Evolutionary conservation across 1,140 invertebrate species (phyloP), one percentile per base, ranked within the genome.

Genomic region (Fopius arisanus): DNA sequence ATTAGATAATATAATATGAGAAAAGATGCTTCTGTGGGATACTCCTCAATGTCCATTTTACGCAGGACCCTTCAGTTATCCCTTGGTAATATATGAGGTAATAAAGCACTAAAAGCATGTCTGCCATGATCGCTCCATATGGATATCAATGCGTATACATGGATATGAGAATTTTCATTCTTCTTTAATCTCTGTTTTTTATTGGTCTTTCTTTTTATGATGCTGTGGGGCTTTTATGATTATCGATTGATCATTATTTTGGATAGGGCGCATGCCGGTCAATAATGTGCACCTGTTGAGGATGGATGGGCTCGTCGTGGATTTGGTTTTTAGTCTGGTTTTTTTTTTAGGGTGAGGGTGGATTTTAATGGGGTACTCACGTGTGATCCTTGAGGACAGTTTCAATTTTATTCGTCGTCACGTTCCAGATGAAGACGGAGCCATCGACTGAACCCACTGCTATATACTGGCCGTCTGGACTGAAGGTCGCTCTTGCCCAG

Each of bases 381-480:
- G 91, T 90, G 83, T 97, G 96, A 79, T 97, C 95, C 86, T 95
- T 97, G 3, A 99, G 91, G 63, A 94, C 90, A 10, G 92, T 92
- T 82, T 98, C 91, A 41, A 97, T 88, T 87, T 93, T 93, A 68
- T 91, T 92, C 16, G 92, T 92, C 67, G 88, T 85, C 19, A 96
- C 91, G 83, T 96, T 95, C 97, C 97, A 99, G 69, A 99, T 92
- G 85, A 93, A 98, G 65, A 98, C 91, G 29, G 92, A 90, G 16
- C 97, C 97, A 87, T 99, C 97, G 0, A 92, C 90, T 14, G 96
- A 96, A 10, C 98, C 98, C 72, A 95, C 96, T 2, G 95, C 92
- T 16, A 97, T 92, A 86, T 96, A 96, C 67, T 94, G 91, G 3
- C 93, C 95, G 85, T 96, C 94, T 21, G 95, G 95, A 81, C 96